Conservation (phyloP, 2,888 invertebrate species). For the Drosophila mercatorum region DNA sequence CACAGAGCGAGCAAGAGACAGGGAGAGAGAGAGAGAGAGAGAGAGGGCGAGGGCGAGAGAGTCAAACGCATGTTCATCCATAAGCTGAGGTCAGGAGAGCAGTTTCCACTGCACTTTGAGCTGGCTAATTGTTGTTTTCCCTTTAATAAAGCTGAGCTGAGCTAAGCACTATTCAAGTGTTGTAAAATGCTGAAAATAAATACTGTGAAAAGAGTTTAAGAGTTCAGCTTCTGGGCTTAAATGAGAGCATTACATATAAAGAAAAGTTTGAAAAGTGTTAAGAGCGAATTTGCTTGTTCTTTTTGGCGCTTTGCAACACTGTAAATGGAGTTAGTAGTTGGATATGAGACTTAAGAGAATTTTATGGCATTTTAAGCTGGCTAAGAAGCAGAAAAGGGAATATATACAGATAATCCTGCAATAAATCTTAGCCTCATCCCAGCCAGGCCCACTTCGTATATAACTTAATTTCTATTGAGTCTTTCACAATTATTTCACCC, state of each 20-base stretch:
- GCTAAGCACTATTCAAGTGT: background rate
- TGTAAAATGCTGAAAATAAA: background rate
- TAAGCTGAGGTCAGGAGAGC: background rate
- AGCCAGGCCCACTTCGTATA: background rate
- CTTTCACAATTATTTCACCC: background rate
- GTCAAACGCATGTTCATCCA: background rate
- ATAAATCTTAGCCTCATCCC: background rate
- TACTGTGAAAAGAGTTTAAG: background rate
- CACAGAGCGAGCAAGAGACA: background rate
- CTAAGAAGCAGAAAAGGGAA: background rate
- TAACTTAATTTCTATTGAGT: background rate
- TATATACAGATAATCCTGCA: background rate
- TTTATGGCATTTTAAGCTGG: background rate
- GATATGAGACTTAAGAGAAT: background rate
- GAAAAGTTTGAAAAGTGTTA: background rate
- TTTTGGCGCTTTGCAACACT: too few relatives aligned
- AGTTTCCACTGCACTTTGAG: background rate
- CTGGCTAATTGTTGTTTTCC: background rate
- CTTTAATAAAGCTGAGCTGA: background rate
- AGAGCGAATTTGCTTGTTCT: background rate
- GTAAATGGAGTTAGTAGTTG: too few relatives aligned
- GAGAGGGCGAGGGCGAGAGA: background rate
- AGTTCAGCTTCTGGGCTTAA: background rate
- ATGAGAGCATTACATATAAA: background rate
- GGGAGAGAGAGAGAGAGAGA: background rate